These are phyloP conservation scores for Drosophila yooni DNA, from an alignment of 2,888 invertebrate species.

Conservation along the genomic window DNA sequence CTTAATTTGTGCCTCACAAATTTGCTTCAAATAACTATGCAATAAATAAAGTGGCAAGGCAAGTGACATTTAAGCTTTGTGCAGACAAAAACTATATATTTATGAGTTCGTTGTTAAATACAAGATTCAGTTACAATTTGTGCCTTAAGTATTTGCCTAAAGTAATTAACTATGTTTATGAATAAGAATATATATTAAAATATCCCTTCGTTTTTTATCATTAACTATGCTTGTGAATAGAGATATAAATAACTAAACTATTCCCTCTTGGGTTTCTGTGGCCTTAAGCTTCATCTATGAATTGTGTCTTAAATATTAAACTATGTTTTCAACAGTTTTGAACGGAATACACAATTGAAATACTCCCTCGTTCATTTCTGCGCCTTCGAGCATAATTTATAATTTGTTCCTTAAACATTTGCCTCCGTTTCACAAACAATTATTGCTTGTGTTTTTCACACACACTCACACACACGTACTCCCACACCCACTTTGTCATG, in stretches of 20 bases:
- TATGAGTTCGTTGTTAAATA: background rate
- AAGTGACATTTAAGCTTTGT: background rate
- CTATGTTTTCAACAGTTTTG: background rate
- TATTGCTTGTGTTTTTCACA: constrained; percentile 1
- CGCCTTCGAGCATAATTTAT: background rate
- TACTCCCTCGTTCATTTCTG: background rate
- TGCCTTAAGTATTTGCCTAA: background rate
- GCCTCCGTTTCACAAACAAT: background rate
- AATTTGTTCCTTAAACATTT: background rate
- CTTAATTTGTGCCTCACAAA: no score
- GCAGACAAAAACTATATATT: background rate
- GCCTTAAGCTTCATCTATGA: no score
- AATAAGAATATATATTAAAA: background rate
- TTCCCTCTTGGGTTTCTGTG: no score
- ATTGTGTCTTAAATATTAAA: background rate
- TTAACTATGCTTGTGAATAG: no score
- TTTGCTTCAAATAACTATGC: background rate
- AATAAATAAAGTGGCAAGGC: background rate
- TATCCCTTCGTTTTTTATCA: fast-evolving
- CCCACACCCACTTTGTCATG: background rate
- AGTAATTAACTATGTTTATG: background rate
- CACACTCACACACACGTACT: background rate
- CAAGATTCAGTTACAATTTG: background rate
- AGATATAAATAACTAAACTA: no score
- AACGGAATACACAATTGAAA: background rate